Percentiles rank a stretch among this genome's conserved stretches.
Evolutionary conservation across 2,888 invertebrate genomes (phyloP).

Genomic region (Oasisia sp.): DNA sequence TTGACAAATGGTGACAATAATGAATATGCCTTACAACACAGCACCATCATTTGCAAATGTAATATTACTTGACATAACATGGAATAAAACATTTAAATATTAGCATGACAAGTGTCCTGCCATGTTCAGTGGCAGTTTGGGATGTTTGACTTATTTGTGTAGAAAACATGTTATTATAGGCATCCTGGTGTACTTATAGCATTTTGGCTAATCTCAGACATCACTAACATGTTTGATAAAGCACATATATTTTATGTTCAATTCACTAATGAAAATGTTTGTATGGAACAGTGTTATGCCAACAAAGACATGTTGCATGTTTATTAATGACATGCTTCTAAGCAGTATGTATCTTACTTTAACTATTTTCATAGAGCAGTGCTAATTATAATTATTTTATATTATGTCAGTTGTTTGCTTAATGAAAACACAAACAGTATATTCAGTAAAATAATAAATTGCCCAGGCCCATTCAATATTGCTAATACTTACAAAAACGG

Average conservation of each 20-base stretch:
- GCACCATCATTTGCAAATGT: background rate
- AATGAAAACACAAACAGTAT: background rate
- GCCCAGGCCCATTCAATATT: background rate
- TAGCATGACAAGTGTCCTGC: background rate
- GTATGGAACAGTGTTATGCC: background rate
- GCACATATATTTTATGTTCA: background rate
- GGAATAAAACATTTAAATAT: background rate
- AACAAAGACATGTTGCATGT: background rate
- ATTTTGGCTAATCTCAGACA: background rate
- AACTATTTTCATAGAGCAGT: background rate
- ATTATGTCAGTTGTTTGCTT: background rate
- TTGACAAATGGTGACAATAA: background rate
- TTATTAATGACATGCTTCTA: background rate
- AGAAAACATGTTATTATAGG: background rate
- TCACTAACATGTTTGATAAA: background rate
- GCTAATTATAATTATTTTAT: background rate
- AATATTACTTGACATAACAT: conserved; percentile 2
- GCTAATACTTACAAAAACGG: background rate
- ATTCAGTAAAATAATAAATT: background rate
- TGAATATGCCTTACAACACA: background rate
- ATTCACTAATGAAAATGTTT: background rate
- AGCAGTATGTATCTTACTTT: background rate
- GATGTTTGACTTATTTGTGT: background rate
- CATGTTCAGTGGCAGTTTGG: background rate
- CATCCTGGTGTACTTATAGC: background rate